Conservation (phyloP, 2,888 invertebrate genomes). For the Diadegma fenestrale region DNA sequence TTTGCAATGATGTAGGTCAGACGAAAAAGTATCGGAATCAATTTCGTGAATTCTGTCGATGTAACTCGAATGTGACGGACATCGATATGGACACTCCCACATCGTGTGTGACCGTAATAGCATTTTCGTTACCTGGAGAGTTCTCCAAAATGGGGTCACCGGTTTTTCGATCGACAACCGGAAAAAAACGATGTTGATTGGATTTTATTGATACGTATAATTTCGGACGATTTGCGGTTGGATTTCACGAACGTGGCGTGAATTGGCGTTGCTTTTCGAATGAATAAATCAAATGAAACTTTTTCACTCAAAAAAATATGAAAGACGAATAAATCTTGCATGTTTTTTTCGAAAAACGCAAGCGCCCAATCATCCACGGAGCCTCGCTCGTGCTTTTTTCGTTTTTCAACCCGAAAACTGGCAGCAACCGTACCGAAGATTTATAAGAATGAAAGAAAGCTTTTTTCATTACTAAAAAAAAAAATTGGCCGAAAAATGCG, state of each 20-base stretch:
- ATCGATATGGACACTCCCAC: conserved; percentile 10
- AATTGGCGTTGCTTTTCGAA: not conserved
- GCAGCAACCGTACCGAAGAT: not conserved
- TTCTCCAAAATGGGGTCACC: conserved; percentile 42
- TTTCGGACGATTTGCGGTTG: not conserved
- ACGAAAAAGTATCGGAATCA: not conserved
- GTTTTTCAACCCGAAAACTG: not conserved
- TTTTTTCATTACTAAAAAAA: not conserved
- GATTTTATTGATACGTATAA: not conserved
- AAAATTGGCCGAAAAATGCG: conserved; percentile 42
- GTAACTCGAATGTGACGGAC: conserved; percentile 39
- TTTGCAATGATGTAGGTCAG: not conserved
- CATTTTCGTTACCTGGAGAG: conserved; percentile 10
- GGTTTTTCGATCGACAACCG: not conserved
- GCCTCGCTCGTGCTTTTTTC: not conserved
- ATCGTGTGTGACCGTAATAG: conserved; percentile 3
- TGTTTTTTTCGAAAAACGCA: not conserved
- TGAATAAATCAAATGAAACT: not conserved
- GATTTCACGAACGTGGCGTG: not conserved
- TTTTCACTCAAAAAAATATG: not conserved
- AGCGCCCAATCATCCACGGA: not conserved
- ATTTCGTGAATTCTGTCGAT: conserved; percentile 5
- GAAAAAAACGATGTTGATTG: not conserved
- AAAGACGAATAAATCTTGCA: not conserved
- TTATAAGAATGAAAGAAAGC: not conserved